Evolutionary conservation across 1,140 invertebrate genomes (phyloP), one percentile per base, ranked within the genome.

Genomic region (Calliopsis andreniformis): DNA sequence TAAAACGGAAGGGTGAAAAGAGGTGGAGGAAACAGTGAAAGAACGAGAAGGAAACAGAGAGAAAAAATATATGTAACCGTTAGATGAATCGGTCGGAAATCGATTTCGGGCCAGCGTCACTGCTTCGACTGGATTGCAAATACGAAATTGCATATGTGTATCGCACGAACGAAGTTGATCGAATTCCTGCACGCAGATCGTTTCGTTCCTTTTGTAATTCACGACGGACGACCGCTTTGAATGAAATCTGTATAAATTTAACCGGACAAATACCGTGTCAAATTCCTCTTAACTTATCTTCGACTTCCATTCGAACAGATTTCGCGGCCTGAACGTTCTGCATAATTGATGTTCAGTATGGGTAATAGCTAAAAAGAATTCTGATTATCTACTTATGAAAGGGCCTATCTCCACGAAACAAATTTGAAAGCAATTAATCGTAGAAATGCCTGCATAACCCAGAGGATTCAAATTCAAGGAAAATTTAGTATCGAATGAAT

Each of bases 11-110:
- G 45, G 69, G 64, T 6, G 42, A 14, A 56, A 61, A 69, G 53
- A 42, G n/a, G 42, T 14, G 18, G 16, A 16, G 53, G 16, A 66
- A 49, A 75, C 20, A 73, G 25, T 51, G 49, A 23, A 47, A 49
- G 32, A 51, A 55, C 12, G 39, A 53, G 25, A 47, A 20, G 12
- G 18, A 64, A 45, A 64, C 35, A 61, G 42, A 35, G 16, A 35
- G 16, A 51, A 39, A 83, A 81, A 73, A 83, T 83, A 79, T 76
- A 78, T 71, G 58, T 49, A 63, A 79, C 35, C 71, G 69, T 77
- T 79, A 73, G 64, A 79, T 79, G 81, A 58, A 81, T 69, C 67
- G 79, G 64, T 79, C 23, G 59, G 64, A 71, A 80, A 88, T 87
- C 87, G 87, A 87, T 87, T 82, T 63, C 68, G 63, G 35, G 64